Evolutionary conservation across 1,140 invertebrate species (phyloP).

Genomic region (Cephus cinctus): DNA sequence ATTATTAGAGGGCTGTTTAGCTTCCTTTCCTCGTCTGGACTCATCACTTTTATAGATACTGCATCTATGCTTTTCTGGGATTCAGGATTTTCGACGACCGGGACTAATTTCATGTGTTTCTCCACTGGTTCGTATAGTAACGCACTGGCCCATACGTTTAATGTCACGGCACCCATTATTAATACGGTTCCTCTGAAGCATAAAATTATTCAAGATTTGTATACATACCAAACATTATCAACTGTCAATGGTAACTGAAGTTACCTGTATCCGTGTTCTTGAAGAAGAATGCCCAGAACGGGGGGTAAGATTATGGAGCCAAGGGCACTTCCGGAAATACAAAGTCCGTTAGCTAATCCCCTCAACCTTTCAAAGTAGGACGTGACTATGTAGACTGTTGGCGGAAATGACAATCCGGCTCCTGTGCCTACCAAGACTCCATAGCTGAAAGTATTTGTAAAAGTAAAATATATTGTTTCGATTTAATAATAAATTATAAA

Average conservation of each 20-base stretch:
- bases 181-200: conserved; percentile 71
- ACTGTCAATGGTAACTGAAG: conserved; percentile 10
- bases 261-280: conserved; percentile 74
- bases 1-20: conserved; percentile 18
- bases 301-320: conserved; percentile 81
- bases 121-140: conserved; percentile 82
- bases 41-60: conserved; percentile 20
- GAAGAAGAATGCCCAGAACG: conserved; percentile 67
- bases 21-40: conserved; percentile 32
- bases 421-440: conserved; percentile 78
- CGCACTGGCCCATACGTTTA: conserved; percentile 82
- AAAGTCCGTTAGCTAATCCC: conserved; percentile 84
- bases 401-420: conserved; percentile 78
- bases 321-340: conserved; percentile 84
- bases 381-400: conserved; percentile 88
- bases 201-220: conserved; percentile 14
- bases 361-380: conserved; percentile 81
- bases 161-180: conserved; percentile 77
- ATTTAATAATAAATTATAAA: too few relatives aligned
- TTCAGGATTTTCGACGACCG: conserved; percentile 14
- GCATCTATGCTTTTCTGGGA: conserved; percentile 19
- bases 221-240: too few relatives aligned
- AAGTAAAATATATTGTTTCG: too few relatives aligned
- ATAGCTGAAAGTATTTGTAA: conserved; percentile 75
- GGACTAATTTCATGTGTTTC: conserved; percentile 69